Base-by-base conservation (phyloP, 2,113 vertebrate genomes). In the Ovis aries region DNA sequence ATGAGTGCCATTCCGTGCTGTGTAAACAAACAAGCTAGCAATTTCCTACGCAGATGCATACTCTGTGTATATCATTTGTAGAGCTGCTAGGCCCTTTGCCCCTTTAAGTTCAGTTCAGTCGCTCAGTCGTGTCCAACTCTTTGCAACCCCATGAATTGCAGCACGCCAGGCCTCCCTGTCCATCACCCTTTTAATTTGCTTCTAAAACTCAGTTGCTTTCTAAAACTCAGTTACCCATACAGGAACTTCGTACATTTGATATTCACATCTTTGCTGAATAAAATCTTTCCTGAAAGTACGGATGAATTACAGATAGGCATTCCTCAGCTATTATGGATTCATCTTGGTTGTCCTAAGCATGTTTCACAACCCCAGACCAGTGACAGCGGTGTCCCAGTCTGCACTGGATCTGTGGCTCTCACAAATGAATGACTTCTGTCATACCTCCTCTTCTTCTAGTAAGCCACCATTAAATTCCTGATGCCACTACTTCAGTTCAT, bases 391-490 rank as follows among this genome's bases (percentile, higher is more conserved):
- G 71, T 97, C 88, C 89, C 86, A 88, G 31, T 92, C 45, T 60
- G 59, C 90, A 62, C 94, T 96, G 97, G 80, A 92, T 92, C 40
- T 50, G 83, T 71, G 67, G 59, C 33, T 95, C 53, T 80, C 83
- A 62, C 82, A 96, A 98, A 98, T 98, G 94, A 94, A 98, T 96
- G 96, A 83, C 57, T 96, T 97, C 92, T 98, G 97, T 93, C 97
- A 94, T 48, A 88, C 91, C 81, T 94, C 84, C 88, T 92, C 3
- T 11, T 93, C 83, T 88, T 67, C 57, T 67, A 93, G 93, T 94
- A 98, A 98, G 88, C 96, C 95, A 96, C 96, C 89, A 96, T 97
- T 98, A 98, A 97, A 94, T 83, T 95, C 93, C 93, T 97, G 95
- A 97, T 97, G 87, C 87, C 82, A 86, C 67, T 98, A 97, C 90